A percentile compares a stretch with the other conserved stretches of the same genome.
Conservation (phyloP, 2,113 vertebrate genomes). For the Coryphaenoides rupestris region DNA sequence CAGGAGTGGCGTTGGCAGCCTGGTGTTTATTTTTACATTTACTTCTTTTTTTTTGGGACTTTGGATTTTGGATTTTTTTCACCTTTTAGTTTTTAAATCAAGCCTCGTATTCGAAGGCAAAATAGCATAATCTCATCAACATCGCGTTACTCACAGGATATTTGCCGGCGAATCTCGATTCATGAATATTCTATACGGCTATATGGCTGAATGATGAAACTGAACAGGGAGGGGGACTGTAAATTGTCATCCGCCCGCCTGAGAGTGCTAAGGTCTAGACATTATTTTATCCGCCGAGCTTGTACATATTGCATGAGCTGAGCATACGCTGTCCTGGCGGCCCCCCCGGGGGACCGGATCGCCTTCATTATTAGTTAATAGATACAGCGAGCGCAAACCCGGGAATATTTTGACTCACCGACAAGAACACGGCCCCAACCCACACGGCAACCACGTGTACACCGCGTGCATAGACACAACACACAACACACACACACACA, state of each 20-base stretch:
- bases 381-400: conserved; percentile 13
- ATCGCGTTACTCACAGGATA: background rate
- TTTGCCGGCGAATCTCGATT: background rate
- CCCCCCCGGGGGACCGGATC: conserved; percentile 29
- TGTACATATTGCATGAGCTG: conserved; percentile 52
- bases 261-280: conserved; percentile 25
- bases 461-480: too few species aligned
- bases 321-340: conserved; percentile 34
- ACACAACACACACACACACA: too few species aligned
- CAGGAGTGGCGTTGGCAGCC: too few species aligned
- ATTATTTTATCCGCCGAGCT: conserved; percentile 33
- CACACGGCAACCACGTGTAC: background rate
- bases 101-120: background rate
- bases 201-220: conserved; percentile 37
- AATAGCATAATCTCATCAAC: background rate
- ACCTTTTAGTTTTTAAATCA: too few species aligned
- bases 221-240: conserved; percentile 23
- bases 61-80: too few species aligned
- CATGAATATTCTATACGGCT: conserved; percentile 39
- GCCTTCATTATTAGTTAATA: conserved; percentile 31
- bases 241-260: conserved; percentile 26
- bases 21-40: too few species aligned
- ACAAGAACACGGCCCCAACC: background rate
- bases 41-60: too few species aligned
- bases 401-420: conserved; percentile 8